Base-by-base conservation (phyloP, 2,888 invertebrate genomes). In the Caenorhabditis plicata region DNA sequence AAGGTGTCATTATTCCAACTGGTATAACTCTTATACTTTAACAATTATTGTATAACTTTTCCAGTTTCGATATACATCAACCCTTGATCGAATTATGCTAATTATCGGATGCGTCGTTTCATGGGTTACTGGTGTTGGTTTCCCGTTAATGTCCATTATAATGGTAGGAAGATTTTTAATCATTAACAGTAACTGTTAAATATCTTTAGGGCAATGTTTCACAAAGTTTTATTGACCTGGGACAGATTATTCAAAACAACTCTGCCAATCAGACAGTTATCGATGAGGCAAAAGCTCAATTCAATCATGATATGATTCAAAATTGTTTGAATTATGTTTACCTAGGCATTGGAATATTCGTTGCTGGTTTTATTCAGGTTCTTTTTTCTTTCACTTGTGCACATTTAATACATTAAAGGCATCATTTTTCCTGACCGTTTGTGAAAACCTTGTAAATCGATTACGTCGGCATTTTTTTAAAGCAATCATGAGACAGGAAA, bases 391-490 rank as follows among this genome's bases (percentile, higher is more conserved):
- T 26, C 4, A n/a, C n/a, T n/a, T n/a, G n/a, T n/a, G n/a, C n/a
- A n/a, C n/a, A n/a, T n/a, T n/a, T n/a, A n/a, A n/a, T 8, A 11
- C 20, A 33, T 33, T 71, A 35, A 79, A 83, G 73, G 80, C 83
- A 7, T 62, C 76, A 4, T 81, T 81, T 58, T 84, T 83, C 82
- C 73, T 81, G 65, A 68, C 74, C 3, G 78, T 82, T 1, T 81
- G 83, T 7, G 83, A 83, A 60, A 71, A 83, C 49, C 85, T 86
- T 78, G 80, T 83, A 0, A 80, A 82, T 46, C 73, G 81, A 22
- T 81, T 85, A 17, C 74, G 85, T 15, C 75, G 80, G 22, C 65
- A 69, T 23, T 85, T 85, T 60, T 81, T 85, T 54, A 70, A 75
- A 32, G 70, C 81, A n/a, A 75, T 83, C 19, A 69, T 83, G 32